Evolutionary conservation across 1,140 invertebrate genomes (phyloP).

Genomic region (Cheumatopsyche charites): DNA sequence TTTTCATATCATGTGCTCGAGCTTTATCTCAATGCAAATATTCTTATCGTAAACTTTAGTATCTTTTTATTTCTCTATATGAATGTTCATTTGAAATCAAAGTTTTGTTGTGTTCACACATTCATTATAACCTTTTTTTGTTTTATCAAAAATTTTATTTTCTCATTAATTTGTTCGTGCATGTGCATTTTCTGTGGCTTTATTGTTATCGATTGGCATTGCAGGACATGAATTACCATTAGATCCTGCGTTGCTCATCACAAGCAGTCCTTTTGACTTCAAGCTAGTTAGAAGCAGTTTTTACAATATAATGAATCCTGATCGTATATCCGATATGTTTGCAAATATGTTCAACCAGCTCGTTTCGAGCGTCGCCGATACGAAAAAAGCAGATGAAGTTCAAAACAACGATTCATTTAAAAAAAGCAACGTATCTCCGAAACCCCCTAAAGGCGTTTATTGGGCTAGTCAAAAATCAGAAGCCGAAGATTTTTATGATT

Average conservation of each 20-base stretch:
- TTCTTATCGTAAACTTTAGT: slow-evolving; percentile 5
- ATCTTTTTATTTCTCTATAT: neutral
- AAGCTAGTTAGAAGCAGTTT: slow-evolving; percentile 44
- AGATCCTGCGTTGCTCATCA: slow-evolving; percentile 55
- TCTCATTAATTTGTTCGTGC: slow-evolving; percentile 38
- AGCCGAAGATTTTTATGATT: slow-evolving; percentile 40
- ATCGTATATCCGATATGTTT: slow-evolving; percentile 44
- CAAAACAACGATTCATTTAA: neutral
- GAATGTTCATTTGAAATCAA: slow-evolving; percentile 10
- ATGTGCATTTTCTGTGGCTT: slow-evolving; percentile 48
- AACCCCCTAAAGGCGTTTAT: slow-evolving; percentile 40
- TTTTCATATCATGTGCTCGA: slow-evolving; percentile 19
- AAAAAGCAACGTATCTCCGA: neutral
- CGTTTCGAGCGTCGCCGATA: slow-evolving; percentile 32
- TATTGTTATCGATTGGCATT: slow-evolving; percentile 55
- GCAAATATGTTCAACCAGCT: slow-evolving; percentile 44
- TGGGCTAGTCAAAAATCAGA: slow-evolving; percentile 44
- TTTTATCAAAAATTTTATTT: neutral
- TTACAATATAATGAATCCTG: slow-evolving; percentile 46
- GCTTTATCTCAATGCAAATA: slow-evolving; percentile 25
- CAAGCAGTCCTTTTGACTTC: slow-evolving; percentile 48
- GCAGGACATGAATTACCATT: slow-evolving; percentile 61
- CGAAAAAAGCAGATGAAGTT: slow-evolving; percentile 3
- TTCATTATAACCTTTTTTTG: slow-evolving; percentile 2
- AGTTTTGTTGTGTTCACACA: slow-evolving; percentile 2